Base-by-base conservation (phyloP, 2,113 vertebrate genomes). In the Calidris pygmaea region DNA sequence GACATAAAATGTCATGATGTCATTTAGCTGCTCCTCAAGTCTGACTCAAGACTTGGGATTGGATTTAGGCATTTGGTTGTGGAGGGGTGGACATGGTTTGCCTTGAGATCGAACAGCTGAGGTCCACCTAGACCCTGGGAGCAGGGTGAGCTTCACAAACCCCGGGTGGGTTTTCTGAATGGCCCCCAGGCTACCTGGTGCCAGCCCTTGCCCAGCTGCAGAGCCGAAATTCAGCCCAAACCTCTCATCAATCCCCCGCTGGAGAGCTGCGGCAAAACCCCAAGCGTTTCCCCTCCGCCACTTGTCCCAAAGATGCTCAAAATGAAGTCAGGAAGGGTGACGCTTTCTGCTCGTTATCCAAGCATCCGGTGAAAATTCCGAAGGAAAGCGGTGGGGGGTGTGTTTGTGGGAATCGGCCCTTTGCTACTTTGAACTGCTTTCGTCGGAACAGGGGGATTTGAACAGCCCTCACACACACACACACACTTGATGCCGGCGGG, bases 81-180 rank as follows among this genome's bases (percentile, higher is more conserved):
- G 77, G 35, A 87, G 55, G 59, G 63, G 34, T 8, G 43, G 37
- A 18, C 41, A 47, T 6, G 37, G 50, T 34, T 74, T 73, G 67
- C 53, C 62, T 72, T 43, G 67, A 41, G n/a, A 32, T 0, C 37
- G 58, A 73, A 66, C 29, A 37, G 29, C 32, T 56, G 48, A 79
- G 63, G 34, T 73, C 35, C 63, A 47, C 2, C 6, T 0, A 23
- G 53, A 47, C 39, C 55, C 39, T 52, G 53, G 76, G 32, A 83
- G 62, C 60, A 58, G 48, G 35, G 12, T 2, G 7, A 87, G 32
- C 65, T 32, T 56, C 74, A 47, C 65, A 70, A 66, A 52, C 14
- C 2, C 0, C 1, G 4, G 24, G 6, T 15, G 12, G 2, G 19
- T 75, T 82, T 43, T 88, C 45, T 30, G 45, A 60, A 14, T 18